phyloP scores from a whole-genome alignment of 2,888 invertebrate genomes.

The Hyles lineata region DNA sequence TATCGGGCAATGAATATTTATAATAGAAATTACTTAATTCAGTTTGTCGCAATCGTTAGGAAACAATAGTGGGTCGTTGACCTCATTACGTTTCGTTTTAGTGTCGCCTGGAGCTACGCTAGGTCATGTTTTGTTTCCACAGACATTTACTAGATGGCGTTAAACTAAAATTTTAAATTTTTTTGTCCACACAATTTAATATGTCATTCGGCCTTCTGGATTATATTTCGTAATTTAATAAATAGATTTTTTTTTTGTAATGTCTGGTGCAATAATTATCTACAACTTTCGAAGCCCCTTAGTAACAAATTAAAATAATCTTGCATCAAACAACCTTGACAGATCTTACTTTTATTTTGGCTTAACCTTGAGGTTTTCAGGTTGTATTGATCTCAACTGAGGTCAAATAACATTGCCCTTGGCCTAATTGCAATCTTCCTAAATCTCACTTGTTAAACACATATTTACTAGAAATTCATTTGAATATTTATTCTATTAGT shows the following conservation, averaged over 20 bases:
- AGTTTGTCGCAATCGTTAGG: conserved; percentile 25
- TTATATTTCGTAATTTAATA: too few relatives aligned
- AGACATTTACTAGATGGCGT: conserved; percentile 6
- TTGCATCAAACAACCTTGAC: neutral
- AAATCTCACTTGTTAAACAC: neutral
- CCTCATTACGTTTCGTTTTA: conserved; percentile 26
- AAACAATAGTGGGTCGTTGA: conserved; percentile 23
- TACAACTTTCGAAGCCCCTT: neutral
- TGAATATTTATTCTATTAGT: neutral
- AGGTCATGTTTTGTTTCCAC: conserved; percentile 21
- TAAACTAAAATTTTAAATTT: neutral
- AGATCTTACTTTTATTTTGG: neutral
- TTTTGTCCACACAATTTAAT: too few relatives aligned
- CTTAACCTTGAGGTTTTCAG: neutral
- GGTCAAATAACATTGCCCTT: conserved; percentile 6
- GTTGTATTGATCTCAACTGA: neutral
- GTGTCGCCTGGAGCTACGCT: conserved; percentile 24
- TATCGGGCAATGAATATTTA: conserved; percentile 16
- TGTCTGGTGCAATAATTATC: neutral
- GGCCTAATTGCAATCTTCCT: neutral
- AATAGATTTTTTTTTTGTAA: too few relatives aligned
- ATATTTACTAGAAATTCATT: neutral
- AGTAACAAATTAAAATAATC: neutral
- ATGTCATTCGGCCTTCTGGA: too few relatives aligned
- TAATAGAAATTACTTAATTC: conserved; percentile 26